A percentile compares a stretch with the other conserved stretches of the same genome.
Conservation (phyloP, 2,888 invertebrate species). For the Orthosia incerta region DNA sequence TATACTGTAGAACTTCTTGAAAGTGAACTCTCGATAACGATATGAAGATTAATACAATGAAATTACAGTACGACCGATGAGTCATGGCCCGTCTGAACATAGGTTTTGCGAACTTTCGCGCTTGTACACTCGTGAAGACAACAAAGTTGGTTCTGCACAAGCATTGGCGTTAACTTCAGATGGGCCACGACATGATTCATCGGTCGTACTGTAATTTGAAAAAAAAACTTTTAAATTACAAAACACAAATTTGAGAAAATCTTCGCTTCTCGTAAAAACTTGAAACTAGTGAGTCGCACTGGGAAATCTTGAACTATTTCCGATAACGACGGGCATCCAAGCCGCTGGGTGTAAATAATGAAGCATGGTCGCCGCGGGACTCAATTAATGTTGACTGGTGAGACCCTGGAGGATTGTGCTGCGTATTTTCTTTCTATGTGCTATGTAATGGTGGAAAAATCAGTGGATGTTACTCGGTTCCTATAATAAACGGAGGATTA, state of each 20-base stretch:
- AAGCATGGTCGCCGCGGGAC: constrained; percentile 64
- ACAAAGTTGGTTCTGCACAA: no score
- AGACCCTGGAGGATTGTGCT: constrained; percentile 39
- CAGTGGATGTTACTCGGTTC: constrained; percentile 7
- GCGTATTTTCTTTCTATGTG: constrained; percentile 36
- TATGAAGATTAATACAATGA: neutral
- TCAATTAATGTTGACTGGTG: constrained; percentile 70
- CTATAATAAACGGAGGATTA: neutral
- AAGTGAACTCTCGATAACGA: neutral
- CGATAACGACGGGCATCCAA: constrained; percentile 48
- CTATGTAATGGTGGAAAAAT: constrained; percentile 37
- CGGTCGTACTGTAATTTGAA: neutral
- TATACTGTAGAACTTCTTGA: constrained; percentile 2
- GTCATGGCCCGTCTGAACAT: no score
- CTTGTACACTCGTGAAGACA: no score
- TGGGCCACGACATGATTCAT: no score
- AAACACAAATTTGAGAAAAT: constrained; percentile 8
- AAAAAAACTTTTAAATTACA: no score
- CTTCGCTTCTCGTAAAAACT: constrained; percentile 28
- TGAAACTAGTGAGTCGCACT: constrained; percentile 44
- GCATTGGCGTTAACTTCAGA: no score
- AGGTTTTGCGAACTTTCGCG: no score
- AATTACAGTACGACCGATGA: neutral
- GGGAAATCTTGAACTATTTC: constrained; percentile 60
- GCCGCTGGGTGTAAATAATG: constrained; percentile 60